A percentile compares a stretch with the other conserved stretches of the same genome.
These are phyloP conservation scores for Zaprionus tsacasi DNA, from an alignment of 1,140 invertebrate species.

Conservation along the genomic window DNA sequence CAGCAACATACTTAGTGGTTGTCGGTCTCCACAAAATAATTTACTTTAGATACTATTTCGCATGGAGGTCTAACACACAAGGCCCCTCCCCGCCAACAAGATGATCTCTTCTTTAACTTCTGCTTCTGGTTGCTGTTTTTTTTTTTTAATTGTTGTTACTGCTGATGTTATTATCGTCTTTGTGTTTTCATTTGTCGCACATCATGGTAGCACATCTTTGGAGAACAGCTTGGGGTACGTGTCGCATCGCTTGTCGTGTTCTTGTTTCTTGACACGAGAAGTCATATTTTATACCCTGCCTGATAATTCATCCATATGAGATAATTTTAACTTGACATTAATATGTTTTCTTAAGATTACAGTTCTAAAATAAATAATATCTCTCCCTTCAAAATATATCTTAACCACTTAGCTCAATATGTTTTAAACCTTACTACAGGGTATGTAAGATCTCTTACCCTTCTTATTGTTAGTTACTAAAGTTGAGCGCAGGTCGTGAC, in stretches of 20 bases:
- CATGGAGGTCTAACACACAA: not conserved
- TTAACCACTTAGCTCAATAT: too few species aligned
- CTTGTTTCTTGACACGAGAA: not conserved
- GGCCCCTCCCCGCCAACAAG: not conserved
- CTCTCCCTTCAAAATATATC: too few species aligned
- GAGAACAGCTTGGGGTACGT: not conserved
- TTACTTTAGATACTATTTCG: not conserved
- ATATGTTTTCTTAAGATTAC: too few species aligned
- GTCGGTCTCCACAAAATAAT: not conserved
- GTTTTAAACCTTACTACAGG: too few species aligned
- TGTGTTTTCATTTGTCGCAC: slow-evolving; percentile 2
- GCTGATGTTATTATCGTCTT: not conserved
- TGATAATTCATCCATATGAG: too few species aligned
- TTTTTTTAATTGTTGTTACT: not conserved
- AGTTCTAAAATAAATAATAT: too few species aligned
- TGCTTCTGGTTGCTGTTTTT: not conserved
- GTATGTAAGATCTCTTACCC: too few species aligned
- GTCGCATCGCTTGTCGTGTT: not conserved
- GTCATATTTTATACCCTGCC: too few species aligned
- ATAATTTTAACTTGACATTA: too few species aligned
- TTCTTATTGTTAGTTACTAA: too few species aligned
- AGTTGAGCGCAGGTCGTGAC: too few species aligned
- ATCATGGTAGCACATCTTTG: not conserved
- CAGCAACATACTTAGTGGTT: slow-evolving; percentile 5
- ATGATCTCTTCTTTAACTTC: slow-evolving; percentile 3